These are phyloP conservation scores for Piscicola geometra DNA, from an alignment of 2,888 invertebrate species.

Conservation along the genomic window DNA sequence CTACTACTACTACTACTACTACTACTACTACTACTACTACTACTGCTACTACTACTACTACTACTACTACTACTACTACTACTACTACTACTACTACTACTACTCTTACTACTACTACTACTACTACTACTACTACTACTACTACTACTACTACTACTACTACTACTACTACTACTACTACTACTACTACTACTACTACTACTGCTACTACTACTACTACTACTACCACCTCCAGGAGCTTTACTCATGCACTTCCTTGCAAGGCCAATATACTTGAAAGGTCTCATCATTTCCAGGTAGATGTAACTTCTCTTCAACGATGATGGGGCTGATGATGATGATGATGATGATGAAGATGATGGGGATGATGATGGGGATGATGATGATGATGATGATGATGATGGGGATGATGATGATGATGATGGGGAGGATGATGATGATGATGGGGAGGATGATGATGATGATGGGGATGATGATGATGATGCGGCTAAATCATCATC, in stretches of 20 bases:
- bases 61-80: constrained; percentile 52
- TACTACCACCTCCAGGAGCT: constrained; percentile 52
- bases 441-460: too few species aligned
- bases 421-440: too few species aligned
- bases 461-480: too few species aligned
- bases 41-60: constrained; percentile 61
- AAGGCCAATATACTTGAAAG: constrained; percentile 66
- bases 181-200: neutral
- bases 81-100: constrained; percentile 58
- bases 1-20: neutral
- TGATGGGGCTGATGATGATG: neutral
- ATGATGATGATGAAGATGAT: neutral
- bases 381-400: too few species aligned
- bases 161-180: neutral
- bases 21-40: neutral
- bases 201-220: neutral
- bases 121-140: constrained; percentile 58
- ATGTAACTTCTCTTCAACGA: constrained; percentile 46
- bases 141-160: constrained; percentile 55
- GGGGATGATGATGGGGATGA: too few species aligned
- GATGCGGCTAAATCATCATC: too few species aligned
- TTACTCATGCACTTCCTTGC: constrained; percentile 67
- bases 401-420: too few species aligned
- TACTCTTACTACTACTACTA: neutral
- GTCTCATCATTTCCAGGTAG: constrained; percentile 68